Evolutionary conservation across 2,888 invertebrate genomes (phyloP).

Genomic region (Elysia crispata): DNA sequence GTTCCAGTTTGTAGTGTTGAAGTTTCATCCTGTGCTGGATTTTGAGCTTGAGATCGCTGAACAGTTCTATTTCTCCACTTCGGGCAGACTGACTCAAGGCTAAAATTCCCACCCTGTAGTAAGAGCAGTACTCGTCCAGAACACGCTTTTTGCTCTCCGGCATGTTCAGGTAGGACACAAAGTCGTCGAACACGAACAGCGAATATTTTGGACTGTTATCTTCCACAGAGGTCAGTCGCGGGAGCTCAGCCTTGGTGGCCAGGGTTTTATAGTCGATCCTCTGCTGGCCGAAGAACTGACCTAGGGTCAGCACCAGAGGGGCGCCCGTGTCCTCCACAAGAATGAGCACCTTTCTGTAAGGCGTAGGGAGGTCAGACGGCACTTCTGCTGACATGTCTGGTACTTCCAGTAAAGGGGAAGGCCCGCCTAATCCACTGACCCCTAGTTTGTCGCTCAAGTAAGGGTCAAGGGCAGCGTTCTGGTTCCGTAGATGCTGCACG

Average conservation of each 20-base stretch:
- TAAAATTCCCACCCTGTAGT: conserved; percentile 93
- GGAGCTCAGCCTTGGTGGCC: neutral
- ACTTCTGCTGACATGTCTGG: no score
- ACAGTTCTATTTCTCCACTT: conserved; percentile 80
- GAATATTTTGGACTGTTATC: conserved; percentile 72
- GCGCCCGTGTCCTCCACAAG: conserved; percentile 17
- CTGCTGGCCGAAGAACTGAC: conserved; percentile 26
- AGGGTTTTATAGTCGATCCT: conserved; percentile 31
- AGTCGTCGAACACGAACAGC: conserved; percentile 97
- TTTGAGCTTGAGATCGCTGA: conserved; percentile 91
- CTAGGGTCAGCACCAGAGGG: neutral
- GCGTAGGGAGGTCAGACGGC: neutral
- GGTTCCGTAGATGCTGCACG: neutral
- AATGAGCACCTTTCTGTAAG: conserved; percentile 22
- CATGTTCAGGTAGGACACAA: conserved; percentile 96
- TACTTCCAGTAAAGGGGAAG: no score
- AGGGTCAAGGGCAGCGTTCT: conserved; percentile 4
- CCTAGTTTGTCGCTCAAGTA: conserved; percentile 27
- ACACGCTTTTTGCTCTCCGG: conserved; percentile 97
- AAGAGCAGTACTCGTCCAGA: conserved; percentile 96
- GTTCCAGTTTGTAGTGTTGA: conserved; percentile 69
- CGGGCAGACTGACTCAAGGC: conserved; percentile 83
- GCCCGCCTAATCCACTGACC: neutral
- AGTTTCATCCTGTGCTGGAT: conserved; percentile 79
- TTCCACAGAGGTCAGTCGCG: neutral